Conservation (phyloP, 2,797 vertebrate genomes). For the Mormyrus hasselquistii region DNA sequence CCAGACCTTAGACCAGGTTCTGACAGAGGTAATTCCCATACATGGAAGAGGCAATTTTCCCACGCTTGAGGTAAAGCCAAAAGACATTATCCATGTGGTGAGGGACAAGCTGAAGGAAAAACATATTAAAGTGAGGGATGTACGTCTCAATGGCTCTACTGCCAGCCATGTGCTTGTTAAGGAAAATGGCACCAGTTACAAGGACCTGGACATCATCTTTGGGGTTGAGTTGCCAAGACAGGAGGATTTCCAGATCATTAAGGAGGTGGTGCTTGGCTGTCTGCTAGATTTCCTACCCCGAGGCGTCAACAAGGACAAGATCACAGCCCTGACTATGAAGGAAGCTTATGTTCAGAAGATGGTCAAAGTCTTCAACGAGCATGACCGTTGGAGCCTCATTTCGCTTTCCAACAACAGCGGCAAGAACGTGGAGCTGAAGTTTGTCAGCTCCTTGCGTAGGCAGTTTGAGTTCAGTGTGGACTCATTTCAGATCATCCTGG, state of each 20-base stretch:
- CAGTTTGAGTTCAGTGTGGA: slow-evolving; percentile 98
- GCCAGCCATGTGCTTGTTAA: slow-evolving; percentile 89
- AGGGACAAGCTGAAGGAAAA: slow-evolving; percentile 74
- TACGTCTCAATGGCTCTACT: slow-evolving; percentile 89
- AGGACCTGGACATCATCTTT: slow-evolving; percentile 95
- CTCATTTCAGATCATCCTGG: slow-evolving; percentile 93
- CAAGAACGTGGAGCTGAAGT: slow-evolving; percentile 94
- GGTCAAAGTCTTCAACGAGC: slow-evolving; percentile 87
- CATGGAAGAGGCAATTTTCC: slow-evolving; percentile 95
- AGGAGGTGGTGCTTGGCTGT: slow-evolving; percentile 83
- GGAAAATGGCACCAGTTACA: slow-evolving; percentile 84
- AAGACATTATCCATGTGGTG: slow-evolving; percentile 84
- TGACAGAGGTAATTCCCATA: slow-evolving; percentile 84
- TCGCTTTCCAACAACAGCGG: slow-evolving; percentile 93
- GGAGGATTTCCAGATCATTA: slow-evolving; percentile 86
- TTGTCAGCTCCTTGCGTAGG: slow-evolving; percentile 77
- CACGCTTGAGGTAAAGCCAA: slow-evolving; percentile 85
- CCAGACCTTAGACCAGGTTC: slow-evolving; percentile 81
- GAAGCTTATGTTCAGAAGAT: slow-evolving; percentile 97
- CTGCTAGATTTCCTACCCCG: slow-evolving; percentile 81
- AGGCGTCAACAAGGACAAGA: slow-evolving; percentile 88
- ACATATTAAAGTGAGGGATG: slow-evolving; percentile 76
- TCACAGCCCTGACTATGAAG: slow-evolving; percentile 86
- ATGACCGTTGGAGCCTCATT: slow-evolving; percentile 95
- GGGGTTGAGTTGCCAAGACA: slow-evolving; percentile 81